Percentiles rank a stretch among this genome's conserved stretches.
Conservation (phyloP, 2,888 invertebrate species). For the Eutolmus rufibarbis region DNA sequence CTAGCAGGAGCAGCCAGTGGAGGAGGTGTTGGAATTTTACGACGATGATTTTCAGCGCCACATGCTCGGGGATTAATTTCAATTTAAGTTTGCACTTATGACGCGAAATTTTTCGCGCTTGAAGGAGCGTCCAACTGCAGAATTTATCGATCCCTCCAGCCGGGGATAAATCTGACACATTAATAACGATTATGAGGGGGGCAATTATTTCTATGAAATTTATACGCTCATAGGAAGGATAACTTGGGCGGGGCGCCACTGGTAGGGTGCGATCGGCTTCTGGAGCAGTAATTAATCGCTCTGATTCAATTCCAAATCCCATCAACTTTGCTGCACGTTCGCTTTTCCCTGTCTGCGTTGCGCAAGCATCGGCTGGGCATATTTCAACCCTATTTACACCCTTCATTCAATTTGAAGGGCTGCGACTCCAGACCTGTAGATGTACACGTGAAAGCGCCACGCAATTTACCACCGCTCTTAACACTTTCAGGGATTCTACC, state of each 20-base stretch:
- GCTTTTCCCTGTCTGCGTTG: neutral
- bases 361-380: neutral
- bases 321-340: constrained; percentile 23
- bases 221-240: neutral
- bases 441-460: neutral
- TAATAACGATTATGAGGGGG: neutral
- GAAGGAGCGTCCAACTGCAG: neutral
- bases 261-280: neutral
- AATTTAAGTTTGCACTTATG: neutral
- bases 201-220: constrained; percentile 20
- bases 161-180: neutral
- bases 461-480: constrained; percentile 41
- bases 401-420: neutral
- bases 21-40: neutral
- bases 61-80: neutral
- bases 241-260: neutral
- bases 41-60: neutral
- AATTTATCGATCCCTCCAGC: neutral
- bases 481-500: constrained; percentile 76
- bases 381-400: constrained; percentile 9
- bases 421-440: neutral
- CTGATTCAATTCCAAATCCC: constrained; percentile 42
- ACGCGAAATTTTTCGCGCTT: neutral
- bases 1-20: neutral
- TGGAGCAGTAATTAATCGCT: constrained; percentile 36